Conservation (phyloP, 2,888 invertebrate genomes). For the Plusia festucae region DNA sequence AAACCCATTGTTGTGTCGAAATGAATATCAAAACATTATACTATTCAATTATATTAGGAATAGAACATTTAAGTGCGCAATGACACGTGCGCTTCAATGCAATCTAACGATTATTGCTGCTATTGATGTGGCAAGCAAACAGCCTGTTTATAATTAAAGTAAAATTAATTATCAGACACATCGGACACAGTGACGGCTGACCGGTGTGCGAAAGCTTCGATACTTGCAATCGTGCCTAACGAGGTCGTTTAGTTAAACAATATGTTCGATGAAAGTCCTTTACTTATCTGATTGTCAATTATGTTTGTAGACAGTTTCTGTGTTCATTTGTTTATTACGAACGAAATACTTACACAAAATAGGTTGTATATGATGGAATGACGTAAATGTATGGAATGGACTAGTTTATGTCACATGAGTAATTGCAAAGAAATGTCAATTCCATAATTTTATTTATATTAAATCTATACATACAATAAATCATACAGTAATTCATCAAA, state of each 20-base stretch:
- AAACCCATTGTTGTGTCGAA: not conserved
- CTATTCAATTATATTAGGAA: not conserved
- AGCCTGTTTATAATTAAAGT: constrained; percentile 22
- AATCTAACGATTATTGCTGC: constrained; percentile 9
- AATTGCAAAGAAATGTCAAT: too few species aligned
- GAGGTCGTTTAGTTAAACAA: constrained; percentile 36
- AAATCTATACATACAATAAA: too few species aligned
- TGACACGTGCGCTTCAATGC: constrained; percentile 21
- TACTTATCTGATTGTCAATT: constrained; percentile 22
- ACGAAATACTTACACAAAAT: too few species aligned
- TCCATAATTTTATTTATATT: too few species aligned
- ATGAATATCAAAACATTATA: not conserved
- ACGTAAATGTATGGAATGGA: too few species aligned
- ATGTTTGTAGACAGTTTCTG: constrained; percentile 9
- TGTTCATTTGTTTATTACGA: not conserved
- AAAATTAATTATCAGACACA: constrained; percentile 34
- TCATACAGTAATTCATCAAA: too few species aligned
- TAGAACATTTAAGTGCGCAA: not conserved
- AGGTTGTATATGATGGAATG: too few species aligned
- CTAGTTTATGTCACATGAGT: too few species aligned
- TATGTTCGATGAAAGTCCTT: constrained; percentile 33
- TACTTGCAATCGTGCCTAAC: constrained; percentile 33
- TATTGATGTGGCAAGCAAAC: constrained; percentile 23
- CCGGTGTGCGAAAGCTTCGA: constrained; percentile 33
- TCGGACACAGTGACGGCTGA: constrained; percentile 18